These are phyloP conservation scores for Athetis lepigone DNA, from an alignment of 2,888 invertebrate genomes.

Conservation along the genomic window DNA sequence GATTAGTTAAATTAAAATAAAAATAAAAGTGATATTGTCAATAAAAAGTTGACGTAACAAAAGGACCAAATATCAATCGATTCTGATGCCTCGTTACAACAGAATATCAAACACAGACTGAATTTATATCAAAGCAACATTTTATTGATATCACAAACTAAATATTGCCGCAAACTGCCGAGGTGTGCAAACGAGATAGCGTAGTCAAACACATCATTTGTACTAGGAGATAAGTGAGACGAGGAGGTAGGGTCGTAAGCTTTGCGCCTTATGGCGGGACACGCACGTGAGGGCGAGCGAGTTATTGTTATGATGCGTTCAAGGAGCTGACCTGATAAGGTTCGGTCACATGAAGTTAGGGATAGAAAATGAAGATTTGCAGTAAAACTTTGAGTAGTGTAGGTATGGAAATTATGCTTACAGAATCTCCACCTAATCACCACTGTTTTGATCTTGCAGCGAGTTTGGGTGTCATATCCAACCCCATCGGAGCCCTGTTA, in stretches of 20 bases:
- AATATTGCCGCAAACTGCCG: conserved; percentile 52
- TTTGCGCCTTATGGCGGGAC: conserved; percentile 52
- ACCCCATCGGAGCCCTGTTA: conserved; percentile 92
- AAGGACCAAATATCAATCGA: neutral
- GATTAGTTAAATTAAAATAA: neutral
- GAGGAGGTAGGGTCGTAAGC: conserved; percentile 58
- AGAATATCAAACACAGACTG: conserved; percentile 16
- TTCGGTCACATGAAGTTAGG: conserved; percentile 1
- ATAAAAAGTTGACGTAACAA: neutral
- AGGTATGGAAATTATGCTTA: too few species aligned
- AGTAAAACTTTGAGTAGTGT: neutral
- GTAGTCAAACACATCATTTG: conserved; percentile 56
- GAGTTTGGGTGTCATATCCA: conserved; percentile 93
- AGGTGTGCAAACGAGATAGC: conserved; percentile 52
- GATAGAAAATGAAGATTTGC: neutral
- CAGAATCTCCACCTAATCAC: neutral
- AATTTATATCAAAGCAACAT: conserved; percentile 26
- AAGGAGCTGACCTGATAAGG: conserved; percentile 27
- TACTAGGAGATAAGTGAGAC: conserved; percentile 59
- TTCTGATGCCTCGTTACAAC: neutral
- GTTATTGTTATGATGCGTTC: conserved; percentile 36
- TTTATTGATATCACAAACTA: conserved; percentile 41
- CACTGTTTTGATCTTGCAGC: conserved; percentile 82
- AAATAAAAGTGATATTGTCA: neutral
- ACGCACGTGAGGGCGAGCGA: conserved; percentile 54